Evolutionary conservation across 2,888 invertebrate species (phyloP).

Genomic region (Nemapogon koenigi): DNA sequence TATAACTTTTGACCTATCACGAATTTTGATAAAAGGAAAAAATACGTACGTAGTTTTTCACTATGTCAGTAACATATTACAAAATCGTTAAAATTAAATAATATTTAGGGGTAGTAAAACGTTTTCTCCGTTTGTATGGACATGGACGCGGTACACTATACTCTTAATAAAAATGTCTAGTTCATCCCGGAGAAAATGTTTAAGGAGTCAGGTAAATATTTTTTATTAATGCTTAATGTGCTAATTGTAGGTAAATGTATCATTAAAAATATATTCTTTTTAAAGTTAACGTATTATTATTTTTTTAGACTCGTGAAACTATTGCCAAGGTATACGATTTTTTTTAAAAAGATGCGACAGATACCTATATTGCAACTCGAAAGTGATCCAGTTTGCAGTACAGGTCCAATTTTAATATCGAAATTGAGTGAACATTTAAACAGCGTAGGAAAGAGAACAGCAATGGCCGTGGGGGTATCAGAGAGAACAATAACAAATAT

Average conservation of each 20-base stretch:
- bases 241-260: not conserved
- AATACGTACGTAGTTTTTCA: too few species aligned
- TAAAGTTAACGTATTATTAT: constrained; percentile 8
- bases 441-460: not conserved
- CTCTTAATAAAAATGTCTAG: constrained; percentile 10
- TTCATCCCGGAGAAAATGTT: constrained; percentile 12
- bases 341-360: constrained; percentile 14
- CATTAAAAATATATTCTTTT: constrained; percentile 4
- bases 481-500: constrained; percentile 2
- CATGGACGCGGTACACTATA: too few species aligned
- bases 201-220: constrained; percentile 14
- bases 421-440: constrained; percentile 5
- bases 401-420: constrained; percentile 9
- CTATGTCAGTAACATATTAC: too few species aligned
- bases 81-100: too few species aligned
- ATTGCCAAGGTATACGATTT: constrained; percentile 14
- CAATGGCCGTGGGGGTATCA: constrained; percentile 1
- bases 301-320: constrained; percentile 15
- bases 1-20: too few species aligned
- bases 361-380: constrained; percentile 13
- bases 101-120: too few species aligned
- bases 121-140: too few species aligned
- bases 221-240: constrained; percentile 5
- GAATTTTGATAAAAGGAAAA: too few species aligned
- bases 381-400: constrained; percentile 12